Base-by-base conservation (phyloP, 2,888 invertebrate species). In the Enchytraeus crypticus region DNA sequence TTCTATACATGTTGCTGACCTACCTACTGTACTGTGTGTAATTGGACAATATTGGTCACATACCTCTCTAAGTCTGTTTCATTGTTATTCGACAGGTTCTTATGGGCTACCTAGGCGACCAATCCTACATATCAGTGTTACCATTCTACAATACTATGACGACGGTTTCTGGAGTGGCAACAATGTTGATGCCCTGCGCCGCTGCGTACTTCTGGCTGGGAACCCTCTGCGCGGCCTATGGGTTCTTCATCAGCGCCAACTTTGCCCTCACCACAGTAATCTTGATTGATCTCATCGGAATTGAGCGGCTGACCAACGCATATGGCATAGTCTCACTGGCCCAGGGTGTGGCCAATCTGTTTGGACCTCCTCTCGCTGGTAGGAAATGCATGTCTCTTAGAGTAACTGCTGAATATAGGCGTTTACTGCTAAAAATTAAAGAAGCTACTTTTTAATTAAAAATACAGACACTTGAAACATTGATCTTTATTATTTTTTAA, bases 311-410 rank as follows among this genome's bases (percentile, higher is more conserved):
- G 77, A 90, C 92, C 53, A 90, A 88, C 75, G 92, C 92, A 3
- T 93, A 92, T 74, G 93, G 93, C 0, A 80, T 93, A 70, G 80
- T 92, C 71, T 82, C 92, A 74, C 82, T 93, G 55, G 88, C 90
- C 27, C 92, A 93, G 79, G 95, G 95, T 2, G 79, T 92, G 34
- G 91, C 90, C 1, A 92, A 92, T 77, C 83, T 93, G 21, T 81
- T 91, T 66, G 93, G 93, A 53, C 92, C 95, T 32, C 90, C 92
- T 1, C 75, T 92, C 27, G 92, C 89, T 72, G 93, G 93, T 90
- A 45, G 43, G 63, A 23, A 21, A 38, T 34, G 1, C n/a, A 5
- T 33, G n/a, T 1, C n/a, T n/a, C n/a, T n/a, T n/a, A n/a, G n/a
- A n/a, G n/a, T n/a, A n/a, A n/a, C n/a, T n/a, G n/a, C n/a, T n/a